phyloP scores from a whole-genome alignment of 2,888 invertebrate genomes.

The Aporophyla nigra region DNA sequence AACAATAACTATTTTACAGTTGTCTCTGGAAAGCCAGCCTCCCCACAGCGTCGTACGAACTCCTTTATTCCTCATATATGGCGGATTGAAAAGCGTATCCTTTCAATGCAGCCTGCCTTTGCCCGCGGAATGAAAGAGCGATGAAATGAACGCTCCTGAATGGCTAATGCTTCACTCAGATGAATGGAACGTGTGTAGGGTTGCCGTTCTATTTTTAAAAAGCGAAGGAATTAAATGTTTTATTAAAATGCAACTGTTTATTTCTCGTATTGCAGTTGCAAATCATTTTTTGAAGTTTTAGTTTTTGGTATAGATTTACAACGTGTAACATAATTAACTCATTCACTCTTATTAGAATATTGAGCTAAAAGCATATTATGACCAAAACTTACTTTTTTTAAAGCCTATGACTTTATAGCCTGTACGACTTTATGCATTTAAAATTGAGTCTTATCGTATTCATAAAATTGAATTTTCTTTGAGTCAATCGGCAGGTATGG shows the following conservation, averaged over 20 bases:
- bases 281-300: conserved; percentile 8
- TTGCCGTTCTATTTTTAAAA: conserved; percentile 37
- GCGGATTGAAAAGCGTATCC: conserved; percentile 72
- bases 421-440: too few species aligned
- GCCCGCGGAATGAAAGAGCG: conserved; percentile 70
- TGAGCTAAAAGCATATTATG: too few species aligned
- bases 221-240: conserved; percentile 5
- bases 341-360: too few species aligned
- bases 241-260: conserved; percentile 13
- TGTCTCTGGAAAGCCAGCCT: conserved; percentile 52
- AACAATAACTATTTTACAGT: conserved; percentile 63
- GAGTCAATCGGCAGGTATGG: too few species aligned
- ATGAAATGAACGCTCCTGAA: conserved; percentile 76
- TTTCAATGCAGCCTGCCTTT: conserved; percentile 74
- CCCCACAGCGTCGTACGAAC: conserved; percentile 44
- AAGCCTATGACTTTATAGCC: too few species aligned
- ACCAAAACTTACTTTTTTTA: too few species aligned
- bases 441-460: too few species aligned
- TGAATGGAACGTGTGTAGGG: conserved; percentile 70
- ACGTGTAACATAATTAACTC: too few species aligned
- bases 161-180: conserved; percentile 74
- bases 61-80: conserved; percentile 55
- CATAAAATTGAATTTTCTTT: too few species aligned
- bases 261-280: conserved; percentile 6
- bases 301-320: background rate